Base-by-base conservation (phyloP, 2,113 vertebrate species). In the Rhinopithecus roxellana region DNA sequence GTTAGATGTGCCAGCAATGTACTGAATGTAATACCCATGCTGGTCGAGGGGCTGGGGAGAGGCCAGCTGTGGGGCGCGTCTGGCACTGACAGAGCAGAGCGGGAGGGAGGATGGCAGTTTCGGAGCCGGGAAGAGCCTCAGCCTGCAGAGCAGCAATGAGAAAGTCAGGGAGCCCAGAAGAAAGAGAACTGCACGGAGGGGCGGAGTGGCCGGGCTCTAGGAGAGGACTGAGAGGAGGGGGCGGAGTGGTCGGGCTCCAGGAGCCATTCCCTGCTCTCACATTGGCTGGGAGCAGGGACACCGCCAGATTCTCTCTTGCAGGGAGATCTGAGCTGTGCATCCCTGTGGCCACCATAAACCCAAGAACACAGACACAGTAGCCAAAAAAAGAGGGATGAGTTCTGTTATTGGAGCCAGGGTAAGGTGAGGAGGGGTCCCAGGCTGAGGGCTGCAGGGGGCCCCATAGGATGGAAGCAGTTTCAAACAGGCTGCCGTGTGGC, bases 21-120 rank as follows among this genome's bases (percentile, higher is more conserved):
- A 17, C 67, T 69, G 14, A 8, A 8, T 32, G 67, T 8, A 35
- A 35, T 69, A 16, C 67, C 14, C 32, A 6, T 69, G 67, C 1
- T 1, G 67, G 32, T 69, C 14, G 5, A 69, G 67, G 67, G 32
- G 16, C 67, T 69, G 67, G 67, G 61, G 61, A 32, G 30, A 17
- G 67, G 30, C 35, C 32, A 69, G 30, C 32, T 14, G 0, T 17
- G 32, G 30, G 30, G 32, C 0, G 32, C 1, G 16, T 35, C 30
- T 35, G 32, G 35, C 67, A 35, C 14, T 17, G 30, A 32, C 27
- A 67, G 30, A 67, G 64, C 13, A 14, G 6, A 35, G 6, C 0
- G 32, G 32, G 32, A 69, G 67, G 32, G 13, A 69, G 32, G 67
- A 17, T 3, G 14, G 32, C 61, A 64, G 59, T 64, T 64, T 30